phyloP scores from a whole-genome alignment of 2,888 invertebrate species.

The Hydraecia micacea region DNA sequence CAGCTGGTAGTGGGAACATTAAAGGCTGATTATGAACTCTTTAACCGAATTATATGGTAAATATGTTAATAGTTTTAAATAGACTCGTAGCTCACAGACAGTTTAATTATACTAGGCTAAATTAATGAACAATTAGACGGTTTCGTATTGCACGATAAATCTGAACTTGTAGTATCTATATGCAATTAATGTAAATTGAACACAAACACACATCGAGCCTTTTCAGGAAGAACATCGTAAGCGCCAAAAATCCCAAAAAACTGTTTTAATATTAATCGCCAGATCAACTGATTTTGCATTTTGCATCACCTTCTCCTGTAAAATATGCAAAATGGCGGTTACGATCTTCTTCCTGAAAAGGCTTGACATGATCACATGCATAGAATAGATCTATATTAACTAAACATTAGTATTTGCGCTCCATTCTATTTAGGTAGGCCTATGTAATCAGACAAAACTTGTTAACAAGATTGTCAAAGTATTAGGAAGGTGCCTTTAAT shows the following conservation, averaged over 20 bases:
- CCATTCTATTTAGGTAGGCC: neutral
- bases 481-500: neutral
- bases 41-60: neutral
- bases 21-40: neutral
- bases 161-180: neutral
- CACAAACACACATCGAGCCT: conserved; percentile 7
- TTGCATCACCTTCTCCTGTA: too few relatives aligned
- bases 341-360: too few relatives aligned
- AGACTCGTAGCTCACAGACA: neutral
- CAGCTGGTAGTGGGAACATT: too few relatives aligned
- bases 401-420: neutral
- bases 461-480: conserved; percentile 1
- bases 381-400: neutral
- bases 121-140: neutral
- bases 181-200: conserved; percentile 6
- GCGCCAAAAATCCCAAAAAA: too few relatives aligned
- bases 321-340: too few relatives aligned
- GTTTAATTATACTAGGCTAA: neutral
- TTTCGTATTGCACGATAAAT: conserved; percentile 13
- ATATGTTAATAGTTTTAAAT: neutral
- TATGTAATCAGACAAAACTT: conserved; percentile 6
- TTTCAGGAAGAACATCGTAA: too few relatives aligned
- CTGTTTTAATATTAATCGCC: too few relatives aligned
- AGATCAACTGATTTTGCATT: too few relatives aligned
- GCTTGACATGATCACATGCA: conserved; percentile 2